Percentiles rank a stretch among this genome's conserved stretches.
Conservation (phyloP, 1,140 invertebrate genomes). For the Heliothis virescens region DNA sequence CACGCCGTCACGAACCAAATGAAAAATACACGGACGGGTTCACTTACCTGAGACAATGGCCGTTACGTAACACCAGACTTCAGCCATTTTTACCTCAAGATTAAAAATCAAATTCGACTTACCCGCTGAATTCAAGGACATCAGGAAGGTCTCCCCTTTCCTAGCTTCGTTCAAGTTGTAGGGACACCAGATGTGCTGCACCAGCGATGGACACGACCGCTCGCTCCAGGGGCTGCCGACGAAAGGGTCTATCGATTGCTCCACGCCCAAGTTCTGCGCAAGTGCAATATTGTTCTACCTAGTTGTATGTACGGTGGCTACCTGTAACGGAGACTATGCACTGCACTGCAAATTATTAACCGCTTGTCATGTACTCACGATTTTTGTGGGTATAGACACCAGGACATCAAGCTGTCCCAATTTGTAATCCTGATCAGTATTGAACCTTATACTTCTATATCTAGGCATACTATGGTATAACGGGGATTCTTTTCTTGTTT, state of each 20-base stretch:
- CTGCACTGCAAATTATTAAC: not conserved
- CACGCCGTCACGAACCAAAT: too few relatives aligned
- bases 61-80: too few relatives aligned
- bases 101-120: not conserved
- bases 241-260: not conserved
- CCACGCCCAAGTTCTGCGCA: not conserved
- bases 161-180: not conserved
- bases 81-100: too few relatives aligned
- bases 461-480: too few relatives aligned
- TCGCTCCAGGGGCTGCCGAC: conserved; percentile 2
- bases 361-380: too few relatives aligned
- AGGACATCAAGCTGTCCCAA: too few relatives aligned
- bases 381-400: too few relatives aligned
- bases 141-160: not conserved
- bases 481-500: too few relatives aligned
- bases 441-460: too few relatives aligned
- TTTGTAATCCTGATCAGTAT: too few relatives aligned
- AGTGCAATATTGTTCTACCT: not conserved
- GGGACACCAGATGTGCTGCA: not conserved
- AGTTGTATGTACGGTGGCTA: not conserved
- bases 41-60: too few relatives aligned
- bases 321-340: not conserved
- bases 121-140: not conserved
- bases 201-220: not conserved
- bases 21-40: too few relatives aligned